phyloP scores from a whole-genome alignment of 2,797 vertebrate species.

The Spinibarbus caldwelli region DNA sequence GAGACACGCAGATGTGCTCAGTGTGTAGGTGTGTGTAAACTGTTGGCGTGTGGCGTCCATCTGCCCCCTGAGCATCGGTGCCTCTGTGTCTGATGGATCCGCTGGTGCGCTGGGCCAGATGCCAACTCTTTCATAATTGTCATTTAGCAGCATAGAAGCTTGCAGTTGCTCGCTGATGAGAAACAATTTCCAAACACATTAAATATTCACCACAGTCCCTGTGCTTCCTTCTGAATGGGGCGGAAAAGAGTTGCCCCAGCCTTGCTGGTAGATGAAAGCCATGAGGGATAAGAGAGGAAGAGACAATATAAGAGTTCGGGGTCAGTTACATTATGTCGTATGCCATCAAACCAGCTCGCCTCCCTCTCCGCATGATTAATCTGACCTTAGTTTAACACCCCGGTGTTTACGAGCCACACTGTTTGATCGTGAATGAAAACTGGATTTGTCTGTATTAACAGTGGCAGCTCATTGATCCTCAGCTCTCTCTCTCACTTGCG shows the following conservation, averaged over 20 bases:
- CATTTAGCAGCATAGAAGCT: slow-evolving; percentile 49
- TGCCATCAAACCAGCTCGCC: slow-evolving; percentile 8
- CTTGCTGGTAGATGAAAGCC: slow-evolving; percentile 20
- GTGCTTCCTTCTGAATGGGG: slow-evolving; percentile 33
- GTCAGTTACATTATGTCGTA: slow-evolving; percentile 15
- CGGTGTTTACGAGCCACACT: slow-evolving; percentile 19
- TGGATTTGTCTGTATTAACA: slow-evolving; percentile 37
- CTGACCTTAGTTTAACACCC: slow-evolving; percentile 47
- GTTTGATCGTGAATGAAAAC: slow-evolving; percentile 34
- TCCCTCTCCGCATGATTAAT: slow-evolving; percentile 35
- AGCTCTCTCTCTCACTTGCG: not conserved
- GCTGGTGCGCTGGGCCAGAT: slow-evolving; percentile 47
- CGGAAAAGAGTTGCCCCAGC: not conserved
- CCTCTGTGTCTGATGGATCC: slow-evolving; percentile 64
- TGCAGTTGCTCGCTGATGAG: slow-evolving; percentile 54
- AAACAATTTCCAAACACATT: slow-evolving; percentile 65
- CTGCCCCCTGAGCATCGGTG: slow-evolving; percentile 45
- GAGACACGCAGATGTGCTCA: slow-evolving; percentile 7
- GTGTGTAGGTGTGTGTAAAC: slow-evolving; percentile 6
- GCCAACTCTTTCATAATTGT: slow-evolving; percentile 60
- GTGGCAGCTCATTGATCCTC: slow-evolving; percentile 7
- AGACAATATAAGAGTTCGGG: slow-evolving; percentile 32
- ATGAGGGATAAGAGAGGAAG: slow-evolving; percentile 4
- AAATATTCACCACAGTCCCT: slow-evolving; percentile 52
- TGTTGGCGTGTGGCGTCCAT: slow-evolving; percentile 6